phyloP scores from a whole-genome alignment of 2,797 vertebrate species.

The Furcifer pardalis region DNA sequence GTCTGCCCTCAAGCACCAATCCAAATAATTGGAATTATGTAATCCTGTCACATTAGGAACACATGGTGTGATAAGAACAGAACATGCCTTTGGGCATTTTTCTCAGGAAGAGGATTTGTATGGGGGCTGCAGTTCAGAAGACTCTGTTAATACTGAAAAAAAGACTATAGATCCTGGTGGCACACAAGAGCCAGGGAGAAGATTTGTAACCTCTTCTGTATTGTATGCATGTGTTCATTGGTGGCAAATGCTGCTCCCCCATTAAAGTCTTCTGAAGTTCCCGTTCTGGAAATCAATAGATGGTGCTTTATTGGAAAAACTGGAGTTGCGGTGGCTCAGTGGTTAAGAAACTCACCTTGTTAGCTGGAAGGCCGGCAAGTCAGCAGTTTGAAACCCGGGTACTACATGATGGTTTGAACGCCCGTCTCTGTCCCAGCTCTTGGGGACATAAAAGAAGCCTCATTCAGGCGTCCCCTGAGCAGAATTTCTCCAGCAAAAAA shows the following conservation, averaged over 20 bases:
- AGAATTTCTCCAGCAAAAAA: too few relatives aligned
- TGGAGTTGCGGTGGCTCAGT: too few relatives aligned
- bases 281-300: constrained; percentile 28
- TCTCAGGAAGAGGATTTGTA: constrained; percentile 12
- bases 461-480: too few relatives aligned
- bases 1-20: background rate
- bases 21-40: background rate
- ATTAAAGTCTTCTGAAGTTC: constrained; percentile 45
- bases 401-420: too few relatives aligned
- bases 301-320: background rate
- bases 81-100: background rate
- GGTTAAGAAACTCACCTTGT: too few relatives aligned
- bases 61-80: background rate
- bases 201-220: constrained; percentile 46
- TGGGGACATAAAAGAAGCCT: too few relatives aligned
- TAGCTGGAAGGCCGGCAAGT: too few relatives aligned
- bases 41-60: background rate
- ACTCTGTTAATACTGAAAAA: constrained; percentile 28
- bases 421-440: too few relatives aligned
- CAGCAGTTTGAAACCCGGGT: too few relatives aligned
- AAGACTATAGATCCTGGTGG: constrained; percentile 59
- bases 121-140: constrained; percentile 11
- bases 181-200: constrained; percentile 51
- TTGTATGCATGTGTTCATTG: background rate
- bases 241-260: constrained; percentile 9